These are phyloP conservation scores for Meandrina meandrites DNA, from an alignment of 92 coral and sea anemone genomes.

Conservation along the genomic window DNA sequence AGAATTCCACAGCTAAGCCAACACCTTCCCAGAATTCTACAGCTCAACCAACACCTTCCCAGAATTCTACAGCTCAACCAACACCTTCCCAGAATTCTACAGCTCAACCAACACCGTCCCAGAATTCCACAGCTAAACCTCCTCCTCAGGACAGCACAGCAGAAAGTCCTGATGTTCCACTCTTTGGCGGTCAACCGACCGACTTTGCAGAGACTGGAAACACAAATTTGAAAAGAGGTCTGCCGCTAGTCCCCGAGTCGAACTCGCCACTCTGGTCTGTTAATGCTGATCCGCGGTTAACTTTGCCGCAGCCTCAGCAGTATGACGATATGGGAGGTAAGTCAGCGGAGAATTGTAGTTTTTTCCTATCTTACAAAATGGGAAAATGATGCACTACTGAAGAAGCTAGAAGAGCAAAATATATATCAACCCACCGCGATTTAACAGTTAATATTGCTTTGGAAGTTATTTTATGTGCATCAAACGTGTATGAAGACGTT, in stretches of 20 bases:
- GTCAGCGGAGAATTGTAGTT: not conserved
- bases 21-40: slow-evolving; percentile 29
- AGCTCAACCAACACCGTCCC: slow-evolving; percentile 1
- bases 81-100: slow-evolving; percentile 22
- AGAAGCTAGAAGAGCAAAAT: no score
- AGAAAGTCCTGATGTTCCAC: not conserved
- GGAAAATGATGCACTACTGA: no score
- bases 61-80: slow-evolving; percentile 24
- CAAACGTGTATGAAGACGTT: no score
- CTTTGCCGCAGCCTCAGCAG: slow-evolving; percentile 39
- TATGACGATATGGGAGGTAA: slow-evolving; percentile 49
- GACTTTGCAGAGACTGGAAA: slow-evolving; percentile 20
- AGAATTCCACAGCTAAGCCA: slow-evolving; percentile 9
- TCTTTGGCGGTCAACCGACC: not conserved
- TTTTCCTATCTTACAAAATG: not conserved
- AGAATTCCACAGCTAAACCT: slow-evolving; percentile 17
- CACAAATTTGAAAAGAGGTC: slow-evolving; percentile 26
- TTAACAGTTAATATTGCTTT: no score
- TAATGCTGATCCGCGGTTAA: slow-evolving; percentile 10
- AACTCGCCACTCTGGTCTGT: slow-evolving; percentile 38
- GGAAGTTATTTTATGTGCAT: no score
- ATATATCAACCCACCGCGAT: no score
- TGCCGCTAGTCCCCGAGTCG: slow-evolving; percentile 16
- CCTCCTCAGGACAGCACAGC: not conserved
- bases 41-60: slow-evolving; percentile 16